Evolutionary conservation across 2,113 vertebrate species (phyloP).

Genomic region (Picathartes gymnocephalus): DNA sequence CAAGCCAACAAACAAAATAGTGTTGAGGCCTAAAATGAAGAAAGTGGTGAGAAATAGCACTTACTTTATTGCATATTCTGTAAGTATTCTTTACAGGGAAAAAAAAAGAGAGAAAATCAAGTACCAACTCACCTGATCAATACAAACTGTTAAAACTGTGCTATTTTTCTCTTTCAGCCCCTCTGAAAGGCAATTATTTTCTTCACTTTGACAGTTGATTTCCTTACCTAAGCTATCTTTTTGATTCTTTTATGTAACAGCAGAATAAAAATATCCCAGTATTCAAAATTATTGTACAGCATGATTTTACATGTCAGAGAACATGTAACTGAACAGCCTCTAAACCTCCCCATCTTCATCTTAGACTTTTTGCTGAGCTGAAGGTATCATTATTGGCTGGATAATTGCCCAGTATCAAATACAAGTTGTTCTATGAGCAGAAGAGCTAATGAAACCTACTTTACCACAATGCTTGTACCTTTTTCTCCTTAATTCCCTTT

Average conservation of each 20-base stretch:
- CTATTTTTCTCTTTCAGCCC: neutral
- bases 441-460: neutral
- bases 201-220: neutral
- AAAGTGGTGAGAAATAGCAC: neutral
- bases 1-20: neutral
- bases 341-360: neutral
- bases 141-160: neutral
- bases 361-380: neutral
- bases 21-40: neutral
- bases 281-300: neutral
- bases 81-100: neutral
- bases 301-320: rapidly evolving
- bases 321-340: neutral
- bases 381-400: neutral
- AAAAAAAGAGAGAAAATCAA: neutral
- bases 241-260: neutral
- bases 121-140: neutral
- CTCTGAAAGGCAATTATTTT: neutral
- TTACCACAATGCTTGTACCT: neutral
- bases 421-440: neutral
- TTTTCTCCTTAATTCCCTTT: neutral
- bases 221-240: neutral
- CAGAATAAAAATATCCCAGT: neutral
- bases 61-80: neutral
- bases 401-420: neutral